Evolutionary conservation across 2,888 invertebrate genomes (phyloP), one percentile per base, ranked within the genome.

Genomic region (Patella ulyssiponensis): DNA sequence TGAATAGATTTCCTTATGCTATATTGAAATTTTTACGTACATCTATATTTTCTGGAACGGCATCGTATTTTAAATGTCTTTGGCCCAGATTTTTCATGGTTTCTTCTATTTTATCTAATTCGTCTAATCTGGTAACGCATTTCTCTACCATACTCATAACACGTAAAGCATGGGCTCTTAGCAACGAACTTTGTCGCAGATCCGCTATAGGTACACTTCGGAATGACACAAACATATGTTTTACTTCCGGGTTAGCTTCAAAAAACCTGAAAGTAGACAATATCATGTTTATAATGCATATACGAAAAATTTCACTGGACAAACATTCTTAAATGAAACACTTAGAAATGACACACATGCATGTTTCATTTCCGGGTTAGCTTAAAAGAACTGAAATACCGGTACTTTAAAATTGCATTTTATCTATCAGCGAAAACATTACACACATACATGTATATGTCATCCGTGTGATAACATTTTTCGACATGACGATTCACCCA

Each of bases 81-180:
- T 64, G 20, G 17, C 64, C 64, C 20, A 64, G 64, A 64, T 14
- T 64, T 20, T 64, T 64, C 64, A 64, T 64, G 15, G 64, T 64
- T 64, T 64, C 64, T 64, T 64, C 64, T 12, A 64, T 23, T 64
- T 64, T 64, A 64, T 64, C 64, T 11, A 64, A 23, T 64, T 64
- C 64, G 5, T 64, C 64, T 23, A 64, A 23, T 64, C 64, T 64
- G 64, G 64, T 15, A 3, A 64, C 64, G 23, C 64, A 64, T 64
- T 64, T 64, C 20, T 64, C 64, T 23, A 64, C 64, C 64, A 64
- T 64, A 11, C 20, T 64, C 64, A 64, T 64, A 64, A 64, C 64
- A 23, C 64, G 64, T 64, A 64, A 64, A 23, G 64, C 64, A 64
- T 64, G 64, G 23, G 64, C 64, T 64, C 64, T 20, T 64, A 64